A percentile compares a stretch with the other conserved stretches of the same genome.
Evolutionary conservation across 2,888 invertebrate genomes (phyloP).

Genomic region (Galerucella pusilla): DNA sequence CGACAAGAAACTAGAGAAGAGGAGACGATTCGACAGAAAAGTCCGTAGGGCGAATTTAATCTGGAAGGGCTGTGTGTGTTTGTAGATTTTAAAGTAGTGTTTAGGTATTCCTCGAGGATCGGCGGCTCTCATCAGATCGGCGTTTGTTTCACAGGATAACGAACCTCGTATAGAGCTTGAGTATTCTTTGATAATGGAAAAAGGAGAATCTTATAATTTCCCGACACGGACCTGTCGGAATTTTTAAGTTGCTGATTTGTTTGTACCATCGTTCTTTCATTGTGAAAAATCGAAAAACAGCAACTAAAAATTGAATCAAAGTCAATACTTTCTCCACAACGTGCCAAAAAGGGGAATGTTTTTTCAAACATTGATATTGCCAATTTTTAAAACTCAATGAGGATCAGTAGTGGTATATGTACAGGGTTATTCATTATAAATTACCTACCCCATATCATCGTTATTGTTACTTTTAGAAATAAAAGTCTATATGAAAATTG

Average conservation of each 20-base stretch:
- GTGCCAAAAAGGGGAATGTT: too few relatives aligned
- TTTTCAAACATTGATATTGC: too few relatives aligned
- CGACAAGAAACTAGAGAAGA: constrained; percentile 60
- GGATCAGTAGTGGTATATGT: too few relatives aligned
- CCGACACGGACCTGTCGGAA: constrained; percentile 18
- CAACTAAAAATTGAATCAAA: too few relatives aligned
- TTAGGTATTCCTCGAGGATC: constrained; percentile 64
- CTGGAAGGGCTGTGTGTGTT: constrained; percentile 60
- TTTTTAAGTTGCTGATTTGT: constrained; percentile 18
- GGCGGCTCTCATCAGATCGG: constrained; percentile 62
- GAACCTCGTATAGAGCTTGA: constrained; percentile 54
- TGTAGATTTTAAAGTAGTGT: constrained; percentile 66
- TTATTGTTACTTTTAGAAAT: too few relatives aligned
- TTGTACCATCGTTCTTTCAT: neutral
- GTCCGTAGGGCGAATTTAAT: constrained; percentile 64
- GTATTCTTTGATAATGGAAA: constrained; percentile 53
- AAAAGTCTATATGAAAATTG: too few relatives aligned
- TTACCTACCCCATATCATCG: too few relatives aligned
- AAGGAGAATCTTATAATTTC: constrained; percentile 54
- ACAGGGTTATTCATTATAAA: too few relatives aligned
- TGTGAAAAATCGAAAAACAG: neutral
- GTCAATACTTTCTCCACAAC: too few relatives aligned
- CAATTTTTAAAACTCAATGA: too few relatives aligned
- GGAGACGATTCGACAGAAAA: constrained; percentile 64
- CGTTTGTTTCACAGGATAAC: constrained; percentile 60